Conservation (phyloP, 2,113 vertebrate genomes). For the Cololabis saira region DNA sequence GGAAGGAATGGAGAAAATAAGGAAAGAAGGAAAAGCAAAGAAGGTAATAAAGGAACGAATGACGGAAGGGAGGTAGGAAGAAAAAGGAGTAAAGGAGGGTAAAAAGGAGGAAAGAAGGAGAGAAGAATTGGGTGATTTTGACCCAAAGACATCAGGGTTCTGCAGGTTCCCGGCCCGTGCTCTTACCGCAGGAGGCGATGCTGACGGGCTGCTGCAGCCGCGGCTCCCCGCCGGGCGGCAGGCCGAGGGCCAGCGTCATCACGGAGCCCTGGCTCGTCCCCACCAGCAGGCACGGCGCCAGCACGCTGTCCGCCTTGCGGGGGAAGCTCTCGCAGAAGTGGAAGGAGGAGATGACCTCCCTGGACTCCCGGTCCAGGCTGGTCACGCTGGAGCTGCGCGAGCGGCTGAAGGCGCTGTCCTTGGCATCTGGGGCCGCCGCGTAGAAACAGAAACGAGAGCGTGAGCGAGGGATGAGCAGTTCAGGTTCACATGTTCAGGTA, state of each 20-base stretch:
- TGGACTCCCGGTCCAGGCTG: constrained; percentile 95
- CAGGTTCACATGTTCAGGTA: not conserved
- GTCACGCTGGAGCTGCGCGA: constrained; percentile 96
- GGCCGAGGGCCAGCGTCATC: constrained; percentile 87
- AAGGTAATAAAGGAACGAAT: too few relatives aligned
- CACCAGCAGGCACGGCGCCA: constrained; percentile 90
- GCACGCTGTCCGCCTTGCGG: constrained; percentile 84
- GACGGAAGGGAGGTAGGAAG: too few relatives aligned
- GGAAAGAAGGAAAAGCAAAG: too few relatives aligned
- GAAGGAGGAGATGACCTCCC: constrained; percentile 93
- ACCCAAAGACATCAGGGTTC: too few relatives aligned
- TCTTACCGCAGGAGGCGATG: constrained; percentile 90
- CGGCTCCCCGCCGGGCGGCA: constrained; percentile 89
- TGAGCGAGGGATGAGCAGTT: not conserved
- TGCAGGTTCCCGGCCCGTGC: too few relatives aligned
- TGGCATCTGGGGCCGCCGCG: constrained; percentile 85
- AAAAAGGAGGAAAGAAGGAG: too few relatives aligned
- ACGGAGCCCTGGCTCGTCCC: constrained; percentile 93
- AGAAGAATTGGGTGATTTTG: too few relatives aligned
- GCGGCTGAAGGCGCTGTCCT: constrained; percentile 94
- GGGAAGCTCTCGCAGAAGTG: constrained; percentile 93
- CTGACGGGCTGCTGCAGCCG: constrained; percentile 91
- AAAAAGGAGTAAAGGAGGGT: too few relatives aligned
- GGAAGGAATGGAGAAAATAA: too few relatives aligned
- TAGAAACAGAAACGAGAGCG: constrained; percentile 26